Conservation (phyloP, 2,797 vertebrate genomes). For the Pagetopsis macropterus region DNA sequence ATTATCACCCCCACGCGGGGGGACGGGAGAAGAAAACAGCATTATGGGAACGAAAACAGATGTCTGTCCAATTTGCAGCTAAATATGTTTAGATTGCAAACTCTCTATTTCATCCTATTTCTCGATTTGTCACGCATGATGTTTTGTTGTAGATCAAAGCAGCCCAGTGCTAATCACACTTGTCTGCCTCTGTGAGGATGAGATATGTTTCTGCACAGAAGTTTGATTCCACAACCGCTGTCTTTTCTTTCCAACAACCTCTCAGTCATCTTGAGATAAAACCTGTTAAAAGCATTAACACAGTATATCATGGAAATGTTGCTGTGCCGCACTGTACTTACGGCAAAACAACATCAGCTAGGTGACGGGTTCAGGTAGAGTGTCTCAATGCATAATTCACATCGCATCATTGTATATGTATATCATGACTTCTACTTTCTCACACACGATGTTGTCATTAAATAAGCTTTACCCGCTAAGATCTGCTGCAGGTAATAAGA, state of each 20-base stretch:
- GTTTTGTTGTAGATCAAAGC: constrained; percentile 39
- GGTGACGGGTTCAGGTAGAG: constrained; percentile 37
- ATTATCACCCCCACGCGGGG: constrained; percentile 47
- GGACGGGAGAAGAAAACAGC: neutral
- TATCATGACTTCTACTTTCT: constrained; percentile 29
- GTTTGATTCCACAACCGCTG: constrained; percentile 12
- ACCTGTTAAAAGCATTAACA: neutral
- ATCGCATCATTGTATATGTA: constrained; percentile 9
- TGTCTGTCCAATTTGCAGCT: constrained; percentile 46
- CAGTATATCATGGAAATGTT: neutral
- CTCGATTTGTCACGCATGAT: constrained; percentile 30
- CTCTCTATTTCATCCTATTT: constrained; percentile 52
- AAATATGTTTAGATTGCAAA: constrained; percentile 34
- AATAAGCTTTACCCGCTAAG: neutral
- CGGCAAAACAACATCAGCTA: constrained; percentile 5
- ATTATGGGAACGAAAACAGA: constrained; percentile 31
- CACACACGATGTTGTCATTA: constrained; percentile 21
- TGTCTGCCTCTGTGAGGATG: constrained; percentile 5
- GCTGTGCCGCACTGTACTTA: constrained; percentile 39
- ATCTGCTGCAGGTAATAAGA: constrained; percentile 15
- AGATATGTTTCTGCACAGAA: constrained; percentile 7
- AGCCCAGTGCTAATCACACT: constrained; percentile 19
- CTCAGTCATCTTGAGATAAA: neutral
- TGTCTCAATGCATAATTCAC: constrained; percentile 53
- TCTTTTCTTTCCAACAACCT: neutral